Evolutionary conservation across 2,888 invertebrate species (phyloP).

Genomic region (Phorcus lineatus): DNA sequence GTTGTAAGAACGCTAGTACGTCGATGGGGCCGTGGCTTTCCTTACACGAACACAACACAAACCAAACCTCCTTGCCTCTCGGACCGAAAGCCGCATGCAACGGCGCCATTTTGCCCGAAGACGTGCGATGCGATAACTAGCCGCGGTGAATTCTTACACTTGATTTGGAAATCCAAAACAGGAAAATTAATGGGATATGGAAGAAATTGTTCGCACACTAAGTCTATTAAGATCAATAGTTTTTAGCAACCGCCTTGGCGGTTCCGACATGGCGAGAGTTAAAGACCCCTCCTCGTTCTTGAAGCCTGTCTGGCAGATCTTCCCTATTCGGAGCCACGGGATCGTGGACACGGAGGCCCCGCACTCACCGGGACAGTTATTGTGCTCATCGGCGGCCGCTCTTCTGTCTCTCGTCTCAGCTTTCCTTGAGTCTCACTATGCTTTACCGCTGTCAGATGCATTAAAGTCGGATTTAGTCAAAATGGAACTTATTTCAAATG

Average conservation of each 20-base stretch:
- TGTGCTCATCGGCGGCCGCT: too few relatives aligned
- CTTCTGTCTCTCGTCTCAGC: too few relatives aligned
- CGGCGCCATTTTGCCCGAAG: slow-evolving; percentile 15
- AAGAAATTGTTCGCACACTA: slow-evolving; percentile 10
- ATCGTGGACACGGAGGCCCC: background rate
- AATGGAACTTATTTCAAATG: too few relatives aligned
- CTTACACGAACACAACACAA: background rate
- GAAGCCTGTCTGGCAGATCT: background rate
- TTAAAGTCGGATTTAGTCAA: too few relatives aligned
- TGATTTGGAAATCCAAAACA: slow-evolving; percentile 13
- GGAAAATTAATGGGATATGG: slow-evolving; percentile 5
- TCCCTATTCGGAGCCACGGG: background rate
- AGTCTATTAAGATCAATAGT: slow-evolving; percentile 13
- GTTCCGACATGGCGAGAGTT: background rate
- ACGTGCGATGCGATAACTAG: background rate
- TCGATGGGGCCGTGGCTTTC: background rate
- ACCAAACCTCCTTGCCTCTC: background rate
- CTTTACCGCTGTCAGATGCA: too few relatives aligned
- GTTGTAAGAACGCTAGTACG: background rate
- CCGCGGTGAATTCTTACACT: background rate
- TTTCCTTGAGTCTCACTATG: too few relatives aligned
- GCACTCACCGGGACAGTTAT: background rate
- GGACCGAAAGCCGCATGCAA: background rate
- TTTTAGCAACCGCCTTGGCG: background rate
- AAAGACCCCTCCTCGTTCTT: background rate